A percentile compares a stretch with the other conserved stretches of the same genome.
These are phyloP conservation scores for Zophobas morio DNA, from an alignment of 1,140 invertebrate genomes.

Conservation along the genomic window DNA sequence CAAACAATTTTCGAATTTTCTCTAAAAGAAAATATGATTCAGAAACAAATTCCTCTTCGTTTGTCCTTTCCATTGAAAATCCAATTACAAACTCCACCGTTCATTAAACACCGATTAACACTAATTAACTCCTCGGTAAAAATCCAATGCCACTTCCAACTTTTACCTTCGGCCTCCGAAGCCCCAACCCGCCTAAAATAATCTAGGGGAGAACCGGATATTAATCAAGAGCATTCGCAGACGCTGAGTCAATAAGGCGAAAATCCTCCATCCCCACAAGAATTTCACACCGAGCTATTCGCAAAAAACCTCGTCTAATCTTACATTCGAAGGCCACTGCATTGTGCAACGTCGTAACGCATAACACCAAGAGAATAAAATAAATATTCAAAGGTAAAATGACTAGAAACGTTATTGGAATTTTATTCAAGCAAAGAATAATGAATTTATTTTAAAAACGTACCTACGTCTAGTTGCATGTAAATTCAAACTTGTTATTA, in stretches of 20 bases:
- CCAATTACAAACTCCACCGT: too few relatives aligned
- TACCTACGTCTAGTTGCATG: constrained; percentile 11
- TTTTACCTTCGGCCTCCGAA: too few relatives aligned
- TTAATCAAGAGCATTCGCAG: constrained; percentile 23
- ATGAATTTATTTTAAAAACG: constrained; percentile 13
- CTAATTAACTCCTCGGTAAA: too few relatives aligned
- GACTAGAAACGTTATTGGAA: background rate
- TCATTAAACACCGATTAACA: too few relatives aligned
- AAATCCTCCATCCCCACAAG: constrained; percentile 10
- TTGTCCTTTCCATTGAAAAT: too few relatives aligned
- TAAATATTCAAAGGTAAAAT: constrained; percentile 13
- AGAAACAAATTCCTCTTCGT: too few relatives aligned
- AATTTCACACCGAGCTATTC: background rate
- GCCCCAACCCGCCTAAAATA: background rate
- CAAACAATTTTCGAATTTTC: too few relatives aligned
- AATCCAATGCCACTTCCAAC: too few relatives aligned
- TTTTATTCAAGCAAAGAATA: constrained; percentile 3
- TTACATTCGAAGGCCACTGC: constrained; percentile 10
- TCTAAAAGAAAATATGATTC: too few relatives aligned
- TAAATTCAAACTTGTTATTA: constrained; percentile 21
- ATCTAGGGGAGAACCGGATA: constrained; percentile 10
- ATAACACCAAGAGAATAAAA: too few relatives aligned
- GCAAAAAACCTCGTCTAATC: background rate
- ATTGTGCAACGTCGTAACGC: background rate
- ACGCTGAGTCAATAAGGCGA: constrained; percentile 15